Base-by-base conservation (phyloP, 2,888 invertebrate genomes). In the Heliconius hortense region DNA sequence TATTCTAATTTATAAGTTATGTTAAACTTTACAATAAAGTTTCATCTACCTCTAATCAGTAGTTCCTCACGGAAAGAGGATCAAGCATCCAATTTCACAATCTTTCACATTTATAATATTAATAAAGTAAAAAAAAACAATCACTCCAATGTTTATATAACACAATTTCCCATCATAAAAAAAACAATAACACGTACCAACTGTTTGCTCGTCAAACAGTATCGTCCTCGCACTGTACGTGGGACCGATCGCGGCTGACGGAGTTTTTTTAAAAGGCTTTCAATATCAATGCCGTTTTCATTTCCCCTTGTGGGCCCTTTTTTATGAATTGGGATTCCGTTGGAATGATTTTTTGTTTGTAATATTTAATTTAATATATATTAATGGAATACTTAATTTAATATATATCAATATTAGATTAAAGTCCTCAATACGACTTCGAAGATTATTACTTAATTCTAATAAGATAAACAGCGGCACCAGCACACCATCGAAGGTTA, bases 231-330 rank as follows among this genome's bases (percentile, higher is more conserved):
- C 8, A 10, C 48, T 24, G 39, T 28, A 28, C 68, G 82, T 68
- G 81, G 81, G 81, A 80, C 80, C 81, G 82, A 79, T 74, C 77
- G 78, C 81, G 78, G 78, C 76, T 74, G 77, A 78, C 81, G 80
- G 80, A 80, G 75, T 80, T 81, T 84, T 48, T 84, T 84, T 83
- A 78, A 83, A 83, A 83, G 81, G 80, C 82, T 84, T 82, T 85
- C 88, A 86, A 88, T 87, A 84, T 87, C 85, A 88, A 88, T 84
- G 84, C 84, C 83, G 85, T 83, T 88, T 89, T 88, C 86, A 90
- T 89, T 88, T 88, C 86, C 85, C 84, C 82, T 80, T 81, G 82
- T 73, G 75, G 72, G 77, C 78, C 80, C 82, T 85, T 88, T 87
- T 66, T 84, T 79, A 78, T 75, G 75, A 77, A 82, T 81, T 79